Evolutionary conservation across 1,140 invertebrate genomes (phyloP).

Genomic region (Drosophila pseudoobscura): DNA sequence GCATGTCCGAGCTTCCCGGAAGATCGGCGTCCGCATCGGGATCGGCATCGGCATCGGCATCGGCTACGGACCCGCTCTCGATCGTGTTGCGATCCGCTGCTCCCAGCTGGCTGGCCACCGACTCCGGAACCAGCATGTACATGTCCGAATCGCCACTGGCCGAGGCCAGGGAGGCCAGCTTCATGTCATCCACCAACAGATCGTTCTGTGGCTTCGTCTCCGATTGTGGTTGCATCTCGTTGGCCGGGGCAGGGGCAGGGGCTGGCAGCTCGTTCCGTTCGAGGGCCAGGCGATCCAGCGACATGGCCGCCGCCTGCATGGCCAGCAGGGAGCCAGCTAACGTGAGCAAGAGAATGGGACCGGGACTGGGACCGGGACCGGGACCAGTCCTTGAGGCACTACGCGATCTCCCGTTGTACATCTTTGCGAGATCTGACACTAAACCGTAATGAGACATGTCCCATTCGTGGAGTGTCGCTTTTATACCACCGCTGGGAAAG

Average conservation of each 20-base stretch:
- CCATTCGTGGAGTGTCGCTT: constrained; percentile 78
- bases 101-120: constrained; percentile 64
- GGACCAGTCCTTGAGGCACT: constrained; percentile 25
- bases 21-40: constrained; percentile 29
- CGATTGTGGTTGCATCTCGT: background rate
- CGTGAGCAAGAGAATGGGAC: background rate
- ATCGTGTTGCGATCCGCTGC: constrained; percentile 66
- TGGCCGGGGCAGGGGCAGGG: background rate
- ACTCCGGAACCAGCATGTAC: constrained; percentile 71
- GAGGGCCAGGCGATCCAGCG: constrained; percentile 71
- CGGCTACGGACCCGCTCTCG: constrained; percentile 23
- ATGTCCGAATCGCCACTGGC: constrained; percentile 58
- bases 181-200: constrained; percentile 72
- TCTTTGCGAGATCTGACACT: constrained; percentile 83
- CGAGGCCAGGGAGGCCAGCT: constrained; percentile 60
- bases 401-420: constrained; percentile 78
- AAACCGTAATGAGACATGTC: constrained; percentile 83
- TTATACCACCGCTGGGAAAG: constrained; percentile 82
- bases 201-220: constrained; percentile 1
- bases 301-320: constrained; percentile 52
- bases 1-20: constrained; percentile 56
- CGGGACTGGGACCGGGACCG: constrained; percentile 13
- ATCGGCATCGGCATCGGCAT: constrained; percentile 18
- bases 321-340: constrained; percentile 1
- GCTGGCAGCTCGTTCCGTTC: constrained; percentile 67